A percentile compares a stretch with the other conserved stretches of the same genome.
Evolutionary conservation across 2,113 vertebrate species (phyloP).

Genomic region (Panthera leo): DNA sequence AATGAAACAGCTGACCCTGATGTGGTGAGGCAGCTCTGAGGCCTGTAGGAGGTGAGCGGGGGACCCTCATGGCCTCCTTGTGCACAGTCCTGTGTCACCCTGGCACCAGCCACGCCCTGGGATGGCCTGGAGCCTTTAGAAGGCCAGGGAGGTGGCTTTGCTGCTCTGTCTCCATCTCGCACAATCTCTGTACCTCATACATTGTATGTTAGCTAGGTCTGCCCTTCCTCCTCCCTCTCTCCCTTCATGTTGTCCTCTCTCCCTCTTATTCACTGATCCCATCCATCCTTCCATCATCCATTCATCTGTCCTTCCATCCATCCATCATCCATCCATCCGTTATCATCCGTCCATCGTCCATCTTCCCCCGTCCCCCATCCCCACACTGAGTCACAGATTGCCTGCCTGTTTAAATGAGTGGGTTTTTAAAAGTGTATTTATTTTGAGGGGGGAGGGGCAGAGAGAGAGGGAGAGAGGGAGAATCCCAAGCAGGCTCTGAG

Average conservation of each 20-base stretch:
- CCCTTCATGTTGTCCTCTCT: neutral
- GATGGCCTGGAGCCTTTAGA: neutral
- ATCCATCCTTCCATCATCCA: neutral
- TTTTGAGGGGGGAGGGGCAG: too few species aligned
- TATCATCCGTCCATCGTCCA: neutral
- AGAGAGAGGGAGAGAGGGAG: too few species aligned
- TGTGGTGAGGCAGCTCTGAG: neutral
- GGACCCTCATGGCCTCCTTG: neutral
- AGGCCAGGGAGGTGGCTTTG: neutral
- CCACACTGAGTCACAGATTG: neutral
- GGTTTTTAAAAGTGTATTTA: too few species aligned
- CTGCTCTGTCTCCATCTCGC: neutral
- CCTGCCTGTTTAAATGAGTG: neutral
- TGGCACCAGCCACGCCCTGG: neutral
- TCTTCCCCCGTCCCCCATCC: neutral
- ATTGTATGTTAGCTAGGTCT: neutral
- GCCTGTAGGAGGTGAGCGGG: neutral
- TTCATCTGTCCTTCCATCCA: too few species aligned
- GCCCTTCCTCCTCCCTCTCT: neutral
- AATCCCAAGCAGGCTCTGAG: too few species aligned
- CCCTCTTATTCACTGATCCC: neutral
- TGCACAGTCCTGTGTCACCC: too few species aligned
- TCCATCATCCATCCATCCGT: too few species aligned
- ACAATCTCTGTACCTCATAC: too few species aligned
- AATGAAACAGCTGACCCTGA: neutral